Percentiles rank a stretch among this genome's conserved stretches.
phyloP scores from a whole-genome alignment of 2,797 vertebrate species.

The Poeciliopsis infans region DNA sequence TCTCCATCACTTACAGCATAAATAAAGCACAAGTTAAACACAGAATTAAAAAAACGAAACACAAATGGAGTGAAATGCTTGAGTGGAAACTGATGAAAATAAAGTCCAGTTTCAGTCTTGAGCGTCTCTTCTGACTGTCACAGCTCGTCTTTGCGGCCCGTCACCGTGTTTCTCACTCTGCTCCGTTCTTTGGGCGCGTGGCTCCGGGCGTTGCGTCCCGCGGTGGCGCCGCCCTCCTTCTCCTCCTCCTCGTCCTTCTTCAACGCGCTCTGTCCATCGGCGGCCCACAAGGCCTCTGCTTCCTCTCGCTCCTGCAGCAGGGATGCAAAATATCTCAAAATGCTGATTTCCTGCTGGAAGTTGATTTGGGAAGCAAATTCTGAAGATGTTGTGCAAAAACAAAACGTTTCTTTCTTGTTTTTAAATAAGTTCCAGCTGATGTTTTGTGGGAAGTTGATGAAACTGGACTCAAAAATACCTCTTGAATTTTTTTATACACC shows the following conservation, averaged over 20 bases:
- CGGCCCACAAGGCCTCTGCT: slow-evolving; percentile 80
- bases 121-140: slow-evolving; percentile 51
- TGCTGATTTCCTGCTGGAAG: background rate
- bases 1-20: slow-evolving; percentile 43
- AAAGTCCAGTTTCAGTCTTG: slow-evolving; percentile 39
- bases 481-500: background rate
- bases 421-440: background rate
- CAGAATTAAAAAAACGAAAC: slow-evolving; percentile 1
- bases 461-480: background rate
- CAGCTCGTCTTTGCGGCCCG: slow-evolving; percentile 77
- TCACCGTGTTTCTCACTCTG: slow-evolving; percentile 69
- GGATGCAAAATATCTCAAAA: slow-evolving; percentile 7
- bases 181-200: slow-evolving; percentile 75
- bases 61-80: background rate
- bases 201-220: slow-evolving; percentile 72
- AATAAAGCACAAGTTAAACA: slow-evolving; percentile 42
- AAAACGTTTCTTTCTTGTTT: background rate
- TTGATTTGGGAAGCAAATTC: slow-evolving; percentile 5
- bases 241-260: slow-evolving; percentile 65
- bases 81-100: background rate
- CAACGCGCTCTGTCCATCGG: slow-evolving; percentile 63
- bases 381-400: background rate
- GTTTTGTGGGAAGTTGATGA: background rate
- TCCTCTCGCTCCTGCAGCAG: slow-evolving; percentile 86
- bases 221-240: slow-evolving; percentile 25